A percentile compares a stretch with the other conserved stretches of the same genome.
Conservation (phyloP, 2,888 invertebrate genomes). For the Ormyrus pomaceus region DNA sequence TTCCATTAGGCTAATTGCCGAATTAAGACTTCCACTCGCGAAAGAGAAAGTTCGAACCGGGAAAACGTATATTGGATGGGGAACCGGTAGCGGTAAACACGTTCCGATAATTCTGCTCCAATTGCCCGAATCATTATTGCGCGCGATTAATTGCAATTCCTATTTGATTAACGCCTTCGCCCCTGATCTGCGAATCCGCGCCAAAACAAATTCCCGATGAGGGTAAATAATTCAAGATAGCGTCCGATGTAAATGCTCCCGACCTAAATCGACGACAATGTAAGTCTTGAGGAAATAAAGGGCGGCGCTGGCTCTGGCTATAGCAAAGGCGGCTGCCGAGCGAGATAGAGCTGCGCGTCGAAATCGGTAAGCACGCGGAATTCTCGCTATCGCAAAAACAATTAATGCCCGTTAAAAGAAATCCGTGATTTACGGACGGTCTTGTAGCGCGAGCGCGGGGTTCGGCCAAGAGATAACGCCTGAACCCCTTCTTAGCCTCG, state of each 20-base stretch:
- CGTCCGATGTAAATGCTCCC: conserved; percentile 20
- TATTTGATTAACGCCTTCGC: too few species aligned
- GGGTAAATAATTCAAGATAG: conserved; percentile 13
- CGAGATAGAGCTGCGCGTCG: conserved; percentile 33
- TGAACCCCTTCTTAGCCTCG: conserved; percentile 66
- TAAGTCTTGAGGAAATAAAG: conserved; percentile 45
- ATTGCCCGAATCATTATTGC: conserved; percentile 45
- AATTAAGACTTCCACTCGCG: conserved; percentile 68
- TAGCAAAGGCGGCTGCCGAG: conserved; percentile 1
- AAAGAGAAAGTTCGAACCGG: conserved; percentile 55
- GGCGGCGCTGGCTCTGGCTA: background rate
- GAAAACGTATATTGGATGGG: conserved; percentile 39
- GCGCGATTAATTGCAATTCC: too few species aligned
- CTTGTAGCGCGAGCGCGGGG: conserved; percentile 56
- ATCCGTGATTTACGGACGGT: conserved; percentile 73
- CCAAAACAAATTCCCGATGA: background rate
- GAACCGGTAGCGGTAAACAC: conserved; percentile 53
- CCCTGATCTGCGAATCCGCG: too few species aligned
- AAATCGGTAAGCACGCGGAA: conserved; percentile 60
- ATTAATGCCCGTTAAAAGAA: conserved; percentile 76
- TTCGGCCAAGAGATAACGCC: conserved; percentile 69
- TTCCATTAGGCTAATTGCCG: conserved; percentile 76
- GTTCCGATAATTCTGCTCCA: conserved; percentile 51
- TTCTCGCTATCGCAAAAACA: conserved; percentile 74
- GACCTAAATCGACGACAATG: conserved; percentile 24